Conservation (phyloP, 2,888 invertebrate species). For the Diabrotica balteata region DNA sequence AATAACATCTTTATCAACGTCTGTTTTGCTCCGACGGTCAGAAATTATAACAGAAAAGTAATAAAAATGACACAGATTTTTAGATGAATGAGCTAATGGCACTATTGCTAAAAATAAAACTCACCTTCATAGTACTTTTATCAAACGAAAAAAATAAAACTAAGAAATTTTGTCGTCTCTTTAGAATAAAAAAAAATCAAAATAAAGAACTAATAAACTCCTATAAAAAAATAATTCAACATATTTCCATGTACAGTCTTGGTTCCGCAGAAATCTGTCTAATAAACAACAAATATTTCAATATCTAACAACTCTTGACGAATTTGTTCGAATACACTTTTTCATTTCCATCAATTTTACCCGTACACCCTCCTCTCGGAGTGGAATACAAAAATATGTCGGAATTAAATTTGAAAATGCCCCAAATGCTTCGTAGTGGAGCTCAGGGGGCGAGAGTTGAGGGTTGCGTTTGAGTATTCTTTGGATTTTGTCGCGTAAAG, state of each 20-base stretch:
- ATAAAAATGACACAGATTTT: too few species aligned
- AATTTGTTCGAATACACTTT: slow-evolving; percentile 30
- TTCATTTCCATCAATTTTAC: slow-evolving; percentile 41
- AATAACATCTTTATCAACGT: too few species aligned
- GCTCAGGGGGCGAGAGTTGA: slow-evolving; percentile 18
- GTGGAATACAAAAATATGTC: slow-evolving; percentile 40
- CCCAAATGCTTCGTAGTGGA: slow-evolving; percentile 27
- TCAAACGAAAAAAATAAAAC: too few species aligned
- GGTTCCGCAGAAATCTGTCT: slow-evolving; percentile 10
- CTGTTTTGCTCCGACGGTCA: too few species aligned
- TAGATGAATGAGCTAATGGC: too few species aligned
- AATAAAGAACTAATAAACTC: background rate
- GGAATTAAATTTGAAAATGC: slow-evolving; percentile 44
- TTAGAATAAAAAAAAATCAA: too few species aligned
- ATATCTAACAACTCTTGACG: slow-evolving; percentile 23
- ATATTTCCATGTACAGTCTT: background rate
- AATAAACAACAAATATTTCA: slow-evolving; percentile 30
- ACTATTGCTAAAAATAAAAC: too few species aligned
- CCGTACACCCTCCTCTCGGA: slow-evolving; percentile 33
- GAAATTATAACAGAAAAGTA: too few species aligned
- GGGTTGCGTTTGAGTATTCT: slow-evolving; percentile 28
- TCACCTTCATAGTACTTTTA: too few species aligned
- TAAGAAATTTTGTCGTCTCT: too few species aligned
- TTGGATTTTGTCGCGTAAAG: slow-evolving; percentile 21
- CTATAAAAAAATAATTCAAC: background rate